Evolutionary conservation across 2,113 vertebrate genomes (phyloP).

Genomic region (Chascanopsetta lugubris): DNA sequence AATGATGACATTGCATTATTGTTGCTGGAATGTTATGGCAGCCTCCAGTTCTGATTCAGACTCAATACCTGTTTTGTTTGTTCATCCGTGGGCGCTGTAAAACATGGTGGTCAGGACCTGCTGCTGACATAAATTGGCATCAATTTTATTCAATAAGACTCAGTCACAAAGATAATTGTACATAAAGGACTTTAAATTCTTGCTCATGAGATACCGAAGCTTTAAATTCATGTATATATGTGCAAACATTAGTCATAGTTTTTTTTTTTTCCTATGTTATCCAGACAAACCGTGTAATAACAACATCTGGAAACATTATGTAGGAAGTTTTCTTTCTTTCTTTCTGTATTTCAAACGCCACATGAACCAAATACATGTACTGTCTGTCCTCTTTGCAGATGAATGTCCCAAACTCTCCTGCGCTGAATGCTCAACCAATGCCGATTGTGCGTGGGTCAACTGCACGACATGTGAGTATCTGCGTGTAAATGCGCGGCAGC

Average conservation of each 20-base stretch:
- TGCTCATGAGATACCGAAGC: no score
- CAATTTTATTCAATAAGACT: no score
- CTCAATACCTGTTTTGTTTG: no score
- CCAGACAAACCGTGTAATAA: not conserved
- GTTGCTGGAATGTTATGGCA: no score
- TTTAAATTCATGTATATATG: no score
- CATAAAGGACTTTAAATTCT: no score
- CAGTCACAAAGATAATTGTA: no score
- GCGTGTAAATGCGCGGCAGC: constrained; percentile 23
- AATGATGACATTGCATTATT: not conserved
- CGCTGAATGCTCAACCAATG: not conserved
- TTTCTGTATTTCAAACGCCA: not conserved
- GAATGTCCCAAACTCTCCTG: constrained; percentile 9
- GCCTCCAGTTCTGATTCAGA: not conserved
- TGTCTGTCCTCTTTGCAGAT: constrained; percentile 59
- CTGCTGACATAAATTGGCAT: no score
- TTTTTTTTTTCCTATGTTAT: not conserved
- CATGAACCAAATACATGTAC: constrained; percentile 8
- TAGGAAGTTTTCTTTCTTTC: not conserved
- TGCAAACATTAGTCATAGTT: not conserved
- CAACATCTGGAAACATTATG: not conserved
- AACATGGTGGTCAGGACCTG: no score
- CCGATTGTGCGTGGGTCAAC: constrained; percentile 60
- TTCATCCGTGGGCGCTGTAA: no score
- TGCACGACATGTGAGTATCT: constrained; percentile 75